phyloP scores from a whole-genome alignment of 2,113 vertebrate genomes.

The Erpornis zantholeuca region DNA sequence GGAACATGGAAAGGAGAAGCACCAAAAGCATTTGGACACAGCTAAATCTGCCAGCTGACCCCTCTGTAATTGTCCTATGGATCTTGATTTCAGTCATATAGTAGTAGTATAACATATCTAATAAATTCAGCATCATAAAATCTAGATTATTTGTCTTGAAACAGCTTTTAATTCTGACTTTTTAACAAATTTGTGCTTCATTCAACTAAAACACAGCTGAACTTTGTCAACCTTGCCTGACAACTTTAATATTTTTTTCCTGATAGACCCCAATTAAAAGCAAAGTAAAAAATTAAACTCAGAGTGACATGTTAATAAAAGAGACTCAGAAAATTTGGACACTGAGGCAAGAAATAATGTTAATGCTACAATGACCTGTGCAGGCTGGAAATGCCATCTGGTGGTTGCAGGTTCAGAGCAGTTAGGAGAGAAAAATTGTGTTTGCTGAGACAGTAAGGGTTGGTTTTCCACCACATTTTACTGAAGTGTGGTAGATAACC shows the following conservation, averaged over 20 bases:
- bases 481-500: not conserved
- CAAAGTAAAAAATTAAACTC: not conserved
- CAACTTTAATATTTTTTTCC: not conserved
- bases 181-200: not conserved
- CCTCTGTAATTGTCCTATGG: not conserved
- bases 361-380: not conserved
- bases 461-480: not conserved
- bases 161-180: not conserved
- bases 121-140: not conserved
- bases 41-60: not conserved
- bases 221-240: not conserved
- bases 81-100: not conserved
- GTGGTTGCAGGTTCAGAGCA: constrained; percentile 13
- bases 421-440: not conserved
- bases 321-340: not conserved
- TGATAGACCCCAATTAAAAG: not conserved
- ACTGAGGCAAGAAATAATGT: not conserved
- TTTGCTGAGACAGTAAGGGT: not conserved
- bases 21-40: not conserved
- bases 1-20: not conserved
- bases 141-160: not conserved
- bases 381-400: constrained; percentile 59
- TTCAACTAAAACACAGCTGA: not conserved
- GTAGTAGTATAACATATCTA: fast-evolving
- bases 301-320: not conserved